Evolutionary conservation across 2,113 vertebrate genomes (phyloP).

Genomic region (Microtus oregoni): DNA sequence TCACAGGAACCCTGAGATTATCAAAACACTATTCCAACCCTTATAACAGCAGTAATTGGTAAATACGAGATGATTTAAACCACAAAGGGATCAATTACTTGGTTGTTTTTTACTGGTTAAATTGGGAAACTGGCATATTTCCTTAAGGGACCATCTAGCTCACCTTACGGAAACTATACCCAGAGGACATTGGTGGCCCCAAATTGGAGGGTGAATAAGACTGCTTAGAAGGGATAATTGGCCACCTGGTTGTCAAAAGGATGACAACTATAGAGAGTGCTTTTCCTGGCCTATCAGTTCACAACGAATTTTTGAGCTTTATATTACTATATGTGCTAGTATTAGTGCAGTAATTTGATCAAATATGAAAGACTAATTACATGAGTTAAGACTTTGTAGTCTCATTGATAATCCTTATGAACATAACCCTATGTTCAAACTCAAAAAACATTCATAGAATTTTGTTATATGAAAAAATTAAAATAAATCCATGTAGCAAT

Average conservation of each 20-base stretch:
- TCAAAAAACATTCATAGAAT: neutral
- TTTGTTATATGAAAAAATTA: neutral
- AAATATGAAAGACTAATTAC: neutral
- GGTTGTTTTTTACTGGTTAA: conserved; percentile 28
- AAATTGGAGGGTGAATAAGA: conserved; percentile 63
- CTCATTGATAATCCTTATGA: neutral
- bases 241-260: conserved; percentile 18
- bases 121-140: conserved; percentile 46
- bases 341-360: neutral
- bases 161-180: conserved; percentile 44
- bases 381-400: neutral
- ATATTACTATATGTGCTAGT: neutral
- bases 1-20: neutral
- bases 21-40: neutral
- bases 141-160: neutral
- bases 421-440: neutral
- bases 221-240: conserved; percentile 68
- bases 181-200: conserved; percentile 19
- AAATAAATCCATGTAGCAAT: neutral
- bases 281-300: conserved; percentile 18
- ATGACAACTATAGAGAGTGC: conserved; percentile 1
- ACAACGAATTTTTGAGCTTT: conserved; percentile 32
- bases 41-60: conserved; percentile 43
- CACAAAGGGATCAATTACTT: conserved; percentile 67
- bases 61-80: conserved; percentile 33